Base-by-base conservation (phyloP, 2,888 invertebrate species). In the Leptarthrus brevirostris region DNA sequence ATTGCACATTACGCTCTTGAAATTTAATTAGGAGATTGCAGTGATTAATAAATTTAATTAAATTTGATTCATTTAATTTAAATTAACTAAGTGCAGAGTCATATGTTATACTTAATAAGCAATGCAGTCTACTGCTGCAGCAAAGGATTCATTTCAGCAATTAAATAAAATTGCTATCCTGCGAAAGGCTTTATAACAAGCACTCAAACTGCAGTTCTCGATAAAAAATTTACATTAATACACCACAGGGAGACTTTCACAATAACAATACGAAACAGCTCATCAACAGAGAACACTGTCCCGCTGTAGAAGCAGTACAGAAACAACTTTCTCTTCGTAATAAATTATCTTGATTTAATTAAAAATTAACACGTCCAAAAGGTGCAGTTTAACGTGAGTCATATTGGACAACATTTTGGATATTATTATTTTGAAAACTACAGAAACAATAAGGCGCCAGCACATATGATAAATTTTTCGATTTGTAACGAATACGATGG, bases 291-390 rank as follows among this genome's bases (percentile, higher is more conserved):
- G n/a, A n/a, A n/a, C n/a, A n/a, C n/a, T n/a, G n/a, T n/a, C n/a
- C n/a, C n/a, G n/a, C n/a, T n/a, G n/a, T n/a, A n/a, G n/a, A n/a
- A n/a, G n/a, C 30, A 30, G 8, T 8, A 30, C 30, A 30, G 5
- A 3, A 30, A 30, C 30, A 4, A 30, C 30, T 4, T 30, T 30
- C 30, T 30, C 5, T 30, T 1, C 30, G 4, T 8, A 4, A n/a
- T 44, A 4, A n/a, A 44, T 44, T 44, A 14, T 12, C 44, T 12
- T 14, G 44, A 8, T 44, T 44, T 44, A 44, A 44, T 44, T 44
- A 44, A 44, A 44, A 44, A 44, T 44, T 44, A 44, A 44, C 44
- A 14, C 44, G 44, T 44, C 44, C n/a, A 44, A 44, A 44, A n/a
- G 44, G n/a, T n/a, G 30, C 30, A 8, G 30, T 30, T n/a, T n/a